phyloP scores from a whole-genome alignment of 2,797 vertebrate genomes.

The Aldrovandia affinis region DNA sequence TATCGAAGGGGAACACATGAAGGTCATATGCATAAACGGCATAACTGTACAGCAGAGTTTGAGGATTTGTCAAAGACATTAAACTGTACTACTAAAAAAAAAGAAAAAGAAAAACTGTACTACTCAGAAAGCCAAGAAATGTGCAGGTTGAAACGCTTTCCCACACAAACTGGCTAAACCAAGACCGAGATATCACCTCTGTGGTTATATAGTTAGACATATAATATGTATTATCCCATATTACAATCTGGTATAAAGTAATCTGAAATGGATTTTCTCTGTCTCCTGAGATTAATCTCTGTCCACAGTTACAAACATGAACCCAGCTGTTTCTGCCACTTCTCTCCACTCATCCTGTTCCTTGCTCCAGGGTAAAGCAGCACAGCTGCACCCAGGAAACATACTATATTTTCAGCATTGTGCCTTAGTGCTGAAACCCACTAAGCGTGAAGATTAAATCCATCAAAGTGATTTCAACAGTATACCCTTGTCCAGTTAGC shows the following conservation, averaged over 20 bases:
- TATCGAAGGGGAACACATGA: neutral
- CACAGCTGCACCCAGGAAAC: neutral
- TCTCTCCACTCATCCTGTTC: neutral
- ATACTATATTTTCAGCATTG: neutral
- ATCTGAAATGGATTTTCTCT: conserved; percentile 4
- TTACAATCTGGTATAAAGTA: conserved; percentile 2
- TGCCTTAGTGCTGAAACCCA: neutral
- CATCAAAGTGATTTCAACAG: neutral
- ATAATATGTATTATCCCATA: neutral
- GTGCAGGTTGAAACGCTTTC: neutral
- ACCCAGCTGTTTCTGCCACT: neutral
- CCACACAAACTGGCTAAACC: conserved; percentile 6
- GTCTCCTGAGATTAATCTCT: conserved; percentile 1
- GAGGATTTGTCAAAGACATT: neutral
- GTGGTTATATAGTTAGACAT: neutral
- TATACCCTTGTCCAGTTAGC: neutral
- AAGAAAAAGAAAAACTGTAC: too few relatives aligned
- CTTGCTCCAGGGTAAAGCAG: neutral
- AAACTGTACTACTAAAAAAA: too few relatives aligned
- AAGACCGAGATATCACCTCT: neutral
- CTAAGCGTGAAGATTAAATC: neutral
- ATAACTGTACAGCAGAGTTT: neutral
- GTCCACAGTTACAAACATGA: neutral
- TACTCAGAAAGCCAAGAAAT: neutral
- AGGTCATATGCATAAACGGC: neutral